Percentiles rank a stretch among this genome's conserved stretches.
Evolutionary conservation across 2,113 vertebrate genomes (phyloP).

Genomic region (Bostrychus sinensis): DNA sequence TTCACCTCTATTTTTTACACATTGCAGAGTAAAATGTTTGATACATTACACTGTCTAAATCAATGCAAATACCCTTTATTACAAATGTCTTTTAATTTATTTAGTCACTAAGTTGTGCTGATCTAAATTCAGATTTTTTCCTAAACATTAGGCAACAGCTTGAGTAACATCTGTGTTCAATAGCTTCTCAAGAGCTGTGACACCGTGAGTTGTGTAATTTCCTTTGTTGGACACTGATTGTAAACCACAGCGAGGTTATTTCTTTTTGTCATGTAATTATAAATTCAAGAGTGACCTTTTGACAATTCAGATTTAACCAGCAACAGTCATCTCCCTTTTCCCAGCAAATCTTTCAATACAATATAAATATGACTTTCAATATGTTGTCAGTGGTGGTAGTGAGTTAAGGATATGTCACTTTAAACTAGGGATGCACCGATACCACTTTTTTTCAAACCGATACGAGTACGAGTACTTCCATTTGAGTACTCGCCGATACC

Average conservation of each 20-base stretch:
- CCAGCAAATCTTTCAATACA: neutral
- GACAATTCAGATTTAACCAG: neutral
- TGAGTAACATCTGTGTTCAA: slow-evolving; percentile 22
- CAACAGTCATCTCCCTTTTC: neutral
- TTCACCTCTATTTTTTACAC: too few relatives aligned
- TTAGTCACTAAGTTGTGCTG: neutral
- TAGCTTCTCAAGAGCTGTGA: slow-evolving; percentile 4
- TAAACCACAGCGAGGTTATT: neutral
- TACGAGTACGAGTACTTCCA: too few relatives aligned
- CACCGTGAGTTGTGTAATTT: neutral
- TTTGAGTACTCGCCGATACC: too few relatives aligned
- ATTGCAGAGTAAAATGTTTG: too few relatives aligned
- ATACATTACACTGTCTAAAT: too few relatives aligned
- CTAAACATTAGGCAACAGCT: neutral
- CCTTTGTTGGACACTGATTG: neutral
- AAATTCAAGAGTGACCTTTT: neutral
- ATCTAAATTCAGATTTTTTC: neutral
- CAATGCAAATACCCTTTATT: too few relatives aligned
- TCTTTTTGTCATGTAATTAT: slow-evolving; percentile 1
- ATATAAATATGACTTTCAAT: slow-evolving; percentile 1
- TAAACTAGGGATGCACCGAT: too few relatives aligned
- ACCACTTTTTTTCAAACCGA: too few relatives aligned
- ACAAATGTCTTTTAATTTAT: neutral
- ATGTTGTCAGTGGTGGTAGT: neutral
- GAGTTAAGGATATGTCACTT: neutral